Evolutionary conservation across 30 jellyfish, hydroid and myxozoan species (phyloP).

Genomic region (Aurelia coerulea): DNA sequence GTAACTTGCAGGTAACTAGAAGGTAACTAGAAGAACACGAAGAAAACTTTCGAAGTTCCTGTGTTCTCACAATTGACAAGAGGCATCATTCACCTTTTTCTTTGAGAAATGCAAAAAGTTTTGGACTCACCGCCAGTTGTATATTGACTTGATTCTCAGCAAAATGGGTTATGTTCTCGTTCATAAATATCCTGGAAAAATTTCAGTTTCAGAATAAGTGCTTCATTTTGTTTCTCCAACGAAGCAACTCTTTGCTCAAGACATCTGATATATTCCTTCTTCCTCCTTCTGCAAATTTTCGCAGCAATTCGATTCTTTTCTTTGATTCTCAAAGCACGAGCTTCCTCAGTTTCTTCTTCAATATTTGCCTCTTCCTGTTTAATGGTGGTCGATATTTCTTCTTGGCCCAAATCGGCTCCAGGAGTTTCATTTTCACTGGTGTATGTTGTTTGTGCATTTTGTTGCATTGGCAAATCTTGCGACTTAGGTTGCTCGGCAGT

Average conservation of each 20-base stretch:
- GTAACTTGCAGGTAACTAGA: too few relatives aligned
- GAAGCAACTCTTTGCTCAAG: conserved; percentile 47
- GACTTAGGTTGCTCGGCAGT: conserved; percentile 1
- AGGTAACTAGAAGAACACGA: too few relatives aligned
- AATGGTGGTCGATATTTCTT: not conserved
- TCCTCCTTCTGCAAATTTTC: conserved; percentile 49
- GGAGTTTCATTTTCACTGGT: not conserved
- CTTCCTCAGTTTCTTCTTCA: conserved; percentile 47
- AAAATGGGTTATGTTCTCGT: conserved; percentile 24
- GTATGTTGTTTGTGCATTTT: not conserved
- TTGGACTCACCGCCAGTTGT: too few relatives aligned
- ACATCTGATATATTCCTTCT: conserved; percentile 43
- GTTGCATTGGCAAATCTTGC: not conserved
- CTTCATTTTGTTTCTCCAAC: conserved; percentile 42
- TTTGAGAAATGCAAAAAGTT: too few relatives aligned
- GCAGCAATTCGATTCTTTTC: conserved; percentile 57
- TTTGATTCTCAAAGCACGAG: conserved; percentile 52
- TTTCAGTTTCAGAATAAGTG: conserved; percentile 23
- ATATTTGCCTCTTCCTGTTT: conserved; percentile 1
- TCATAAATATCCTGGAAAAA: conserved; percentile 40
- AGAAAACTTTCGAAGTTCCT: too few relatives aligned
- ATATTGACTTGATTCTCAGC: too few relatives aligned
- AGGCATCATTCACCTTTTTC: too few relatives aligned
- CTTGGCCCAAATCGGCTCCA: not conserved
- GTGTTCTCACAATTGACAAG: too few relatives aligned